Evolutionary conservation across 2,797 vertebrate species (phyloP).

Genomic region (Sebastes steindachneri): DNA sequence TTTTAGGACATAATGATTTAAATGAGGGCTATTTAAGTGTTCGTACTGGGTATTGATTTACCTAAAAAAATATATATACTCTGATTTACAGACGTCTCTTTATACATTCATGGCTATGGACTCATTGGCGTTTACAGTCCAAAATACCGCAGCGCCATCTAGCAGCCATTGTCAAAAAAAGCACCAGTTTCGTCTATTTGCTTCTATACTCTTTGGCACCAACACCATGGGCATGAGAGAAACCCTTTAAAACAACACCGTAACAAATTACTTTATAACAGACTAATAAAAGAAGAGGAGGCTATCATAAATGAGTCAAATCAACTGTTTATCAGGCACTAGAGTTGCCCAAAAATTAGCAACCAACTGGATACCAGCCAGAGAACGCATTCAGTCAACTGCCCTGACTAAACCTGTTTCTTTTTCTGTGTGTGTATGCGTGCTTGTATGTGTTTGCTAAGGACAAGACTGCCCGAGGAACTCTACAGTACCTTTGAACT

Average conservation of each 20-base stretch:
- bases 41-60: too few relatives aligned
- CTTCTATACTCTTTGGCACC: neutral
- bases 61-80: too few relatives aligned
- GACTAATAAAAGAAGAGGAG: neutral
- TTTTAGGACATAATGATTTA: too few relatives aligned
- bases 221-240: neutral
- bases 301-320: neutral
- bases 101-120: too few relatives aligned
- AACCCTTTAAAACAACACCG: neutral
- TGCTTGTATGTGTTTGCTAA: conserved; percentile 10
- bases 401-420: neutral
- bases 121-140: too few relatives aligned
- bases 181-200: neutral
- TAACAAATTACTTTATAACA: neutral
- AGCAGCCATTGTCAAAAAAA: neutral
- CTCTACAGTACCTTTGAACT: conserved; percentile 57
- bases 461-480: conserved; percentile 41
- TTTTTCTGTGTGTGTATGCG: neutral
- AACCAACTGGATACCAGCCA: conserved; percentile 7
- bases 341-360: neutral
- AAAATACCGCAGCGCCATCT: neutral
- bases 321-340: neutral
- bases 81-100: too few relatives aligned
- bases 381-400: neutral
- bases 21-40: too few relatives aligned